Percentiles rank a stretch among this genome's conserved stretches.
Conservation (phyloP, 2,113 vertebrate genomes). For the Ctenodactylus gundi region DNA sequence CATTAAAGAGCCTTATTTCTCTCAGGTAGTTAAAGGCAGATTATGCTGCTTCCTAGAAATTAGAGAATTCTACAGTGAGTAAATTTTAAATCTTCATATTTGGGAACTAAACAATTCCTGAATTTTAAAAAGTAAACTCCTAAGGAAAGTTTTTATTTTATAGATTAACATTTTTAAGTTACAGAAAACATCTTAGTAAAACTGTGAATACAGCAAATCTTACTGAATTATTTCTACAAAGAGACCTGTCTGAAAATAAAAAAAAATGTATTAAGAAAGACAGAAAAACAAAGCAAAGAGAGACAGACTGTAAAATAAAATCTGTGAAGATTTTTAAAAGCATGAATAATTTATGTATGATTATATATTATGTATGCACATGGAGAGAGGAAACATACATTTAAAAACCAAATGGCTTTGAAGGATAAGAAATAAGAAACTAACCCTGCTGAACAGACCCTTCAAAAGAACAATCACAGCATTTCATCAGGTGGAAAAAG, state of each 20-base stretch:
- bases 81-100: background rate
- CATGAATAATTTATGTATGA: slow-evolving; percentile 65
- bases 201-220: background rate
- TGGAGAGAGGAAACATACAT: slow-evolving; percentile 45
- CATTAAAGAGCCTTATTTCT: background rate
- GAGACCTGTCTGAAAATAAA: slow-evolving; percentile 25
- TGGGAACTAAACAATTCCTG: background rate
- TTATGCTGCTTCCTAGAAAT: background rate
- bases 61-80: background rate
- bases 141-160: slow-evolving; percentile 16
- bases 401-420: slow-evolving; percentile 55
- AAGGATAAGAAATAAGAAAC: slow-evolving; percentile 66
- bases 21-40: background rate
- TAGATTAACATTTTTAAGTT: background rate
- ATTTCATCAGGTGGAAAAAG: slow-evolving; percentile 48
- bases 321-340: slow-evolving; percentile 64
- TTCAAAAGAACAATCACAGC: slow-evolving; percentile 30
- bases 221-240: slow-evolving; percentile 18
- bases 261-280: background rate
- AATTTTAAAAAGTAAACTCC: background rate
- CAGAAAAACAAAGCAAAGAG: background rate
- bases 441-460: slow-evolving; percentile 31
- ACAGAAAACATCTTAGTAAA: slow-evolving; percentile 36
- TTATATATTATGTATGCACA: slow-evolving; percentile 61
- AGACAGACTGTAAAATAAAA: slow-evolving; percentile 55